phyloP scores from a whole-genome alignment of 2,888 invertebrate genomes.

The Hanleya hanleyi region DNA sequence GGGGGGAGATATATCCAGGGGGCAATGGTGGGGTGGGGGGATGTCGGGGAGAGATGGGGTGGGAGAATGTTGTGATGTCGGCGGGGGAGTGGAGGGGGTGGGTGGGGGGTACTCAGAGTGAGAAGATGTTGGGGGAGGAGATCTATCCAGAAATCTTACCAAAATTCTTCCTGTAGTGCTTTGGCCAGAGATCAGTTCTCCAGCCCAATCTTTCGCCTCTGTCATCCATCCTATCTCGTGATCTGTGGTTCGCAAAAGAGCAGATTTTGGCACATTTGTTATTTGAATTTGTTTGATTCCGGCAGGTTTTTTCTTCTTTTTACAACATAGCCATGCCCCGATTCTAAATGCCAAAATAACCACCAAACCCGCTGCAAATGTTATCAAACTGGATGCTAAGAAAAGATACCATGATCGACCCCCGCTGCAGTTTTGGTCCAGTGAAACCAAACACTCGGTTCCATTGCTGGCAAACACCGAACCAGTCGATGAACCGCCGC shows the following conservation, averaged over 20 bases:
- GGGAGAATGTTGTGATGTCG: no score
- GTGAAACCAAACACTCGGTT: no score
- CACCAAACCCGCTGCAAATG: slow-evolving; percentile 93
- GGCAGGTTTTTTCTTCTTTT: slow-evolving; percentile 46
- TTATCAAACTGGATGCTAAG: slow-evolving; percentile 96
- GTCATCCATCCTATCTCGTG: slow-evolving; percentile 99
- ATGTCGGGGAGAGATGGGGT: no score
- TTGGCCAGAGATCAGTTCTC: slow-evolving; percentile 99
- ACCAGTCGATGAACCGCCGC: no score
- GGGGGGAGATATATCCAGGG: no score
- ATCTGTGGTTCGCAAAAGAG: slow-evolving; percentile 57
- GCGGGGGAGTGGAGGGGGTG: no score
- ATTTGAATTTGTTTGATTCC: background rate
- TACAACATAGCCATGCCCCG: slow-evolving; percentile 93
- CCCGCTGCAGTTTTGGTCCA: slow-evolving; percentile 81
- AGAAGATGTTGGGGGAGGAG: no score
- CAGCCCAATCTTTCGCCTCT: slow-evolving; percentile 99
- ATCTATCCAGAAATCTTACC: no score
- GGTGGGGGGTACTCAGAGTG: no score
- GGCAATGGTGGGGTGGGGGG: no score
- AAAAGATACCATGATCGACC: slow-evolving; percentile 90
- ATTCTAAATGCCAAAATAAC: slow-evolving; percentile 96
- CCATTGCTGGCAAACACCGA: no score
- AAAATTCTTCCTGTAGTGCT: slow-evolving; percentile 94
- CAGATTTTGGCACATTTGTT: slow-evolving; percentile 27